Evolutionary conservation across 2,888 invertebrate species (phyloP).

Genomic region (Cyaniris semiargus): DNA sequence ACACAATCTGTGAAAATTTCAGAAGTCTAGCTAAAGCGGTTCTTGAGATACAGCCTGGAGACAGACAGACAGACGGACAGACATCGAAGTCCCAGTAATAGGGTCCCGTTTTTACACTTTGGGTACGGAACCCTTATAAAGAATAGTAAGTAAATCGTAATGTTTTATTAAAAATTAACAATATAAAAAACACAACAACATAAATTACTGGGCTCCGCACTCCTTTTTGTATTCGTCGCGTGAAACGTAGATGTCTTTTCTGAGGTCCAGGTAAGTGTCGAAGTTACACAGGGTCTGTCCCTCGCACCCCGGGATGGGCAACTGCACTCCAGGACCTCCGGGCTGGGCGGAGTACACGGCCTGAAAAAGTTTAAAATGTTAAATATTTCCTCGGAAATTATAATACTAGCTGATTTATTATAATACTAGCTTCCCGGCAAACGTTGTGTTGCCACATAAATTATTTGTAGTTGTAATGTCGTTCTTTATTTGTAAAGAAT

Average conservation of each 20-base stretch:
- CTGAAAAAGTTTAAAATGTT: slow-evolving; percentile 1
- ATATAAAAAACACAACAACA: not conserved
- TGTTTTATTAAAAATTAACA: not conserved
- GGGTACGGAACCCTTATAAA: too few species aligned
- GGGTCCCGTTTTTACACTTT: too few species aligned
- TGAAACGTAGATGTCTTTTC: slow-evolving; percentile 8
- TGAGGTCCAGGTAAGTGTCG: slow-evolving; percentile 16
- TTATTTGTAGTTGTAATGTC: too few species aligned
- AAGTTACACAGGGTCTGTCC: slow-evolving; percentile 24
- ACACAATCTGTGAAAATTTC: too few species aligned
- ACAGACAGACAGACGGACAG: too few species aligned
- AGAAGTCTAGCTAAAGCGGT: too few species aligned
- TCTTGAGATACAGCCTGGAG: too few species aligned
- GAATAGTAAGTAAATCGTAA: not conserved
- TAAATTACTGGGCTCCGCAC: not conserved
- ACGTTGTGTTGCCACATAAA: too few species aligned
- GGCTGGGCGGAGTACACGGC: slow-evolving; percentile 20
- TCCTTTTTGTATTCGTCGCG: slow-evolving; percentile 11
- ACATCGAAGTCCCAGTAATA: too few species aligned
- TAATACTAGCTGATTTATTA: too few species aligned
- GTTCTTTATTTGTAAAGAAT: too few species aligned
- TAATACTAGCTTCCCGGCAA: too few species aligned
- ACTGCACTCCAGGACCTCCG: slow-evolving; percentile 14
- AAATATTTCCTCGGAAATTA: slow-evolving; percentile 35
- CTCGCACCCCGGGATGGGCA: slow-evolving; percentile 13